phyloP scores from a whole-genome alignment of 2,797 vertebrate genomes.

The Poeciliopsis gracilis region DNA sequence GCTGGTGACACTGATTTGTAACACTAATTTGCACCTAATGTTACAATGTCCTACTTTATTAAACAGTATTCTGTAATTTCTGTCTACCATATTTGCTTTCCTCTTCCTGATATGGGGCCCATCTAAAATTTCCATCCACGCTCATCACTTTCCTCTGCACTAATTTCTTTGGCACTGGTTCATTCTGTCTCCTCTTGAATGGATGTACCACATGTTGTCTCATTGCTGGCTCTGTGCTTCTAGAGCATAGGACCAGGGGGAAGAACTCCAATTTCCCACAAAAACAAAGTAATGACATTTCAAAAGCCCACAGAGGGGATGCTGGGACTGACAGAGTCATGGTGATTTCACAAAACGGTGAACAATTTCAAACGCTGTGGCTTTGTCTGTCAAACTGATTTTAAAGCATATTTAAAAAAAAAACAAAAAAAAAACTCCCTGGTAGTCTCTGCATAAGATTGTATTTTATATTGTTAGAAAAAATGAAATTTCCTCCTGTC shows the following conservation, averaged over 20 bases:
- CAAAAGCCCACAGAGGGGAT: conserved; percentile 41
- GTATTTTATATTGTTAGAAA: conserved; percentile 43
- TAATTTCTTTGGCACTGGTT: conserved; percentile 41
- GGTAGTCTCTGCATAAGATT: conserved; percentile 26
- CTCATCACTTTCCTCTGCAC: background rate
- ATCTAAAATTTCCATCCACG: conserved; percentile 15
- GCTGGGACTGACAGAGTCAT: conserved; percentile 31
- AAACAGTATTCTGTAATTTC: conserved; percentile 16
- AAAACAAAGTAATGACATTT: conserved; percentile 48
- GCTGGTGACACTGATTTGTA: background rate
- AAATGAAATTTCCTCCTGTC: conserved; percentile 17
- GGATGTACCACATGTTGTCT: conserved; percentile 40
- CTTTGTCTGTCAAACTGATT: conserved; percentile 31
- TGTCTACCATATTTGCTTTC: conserved; percentile 20
- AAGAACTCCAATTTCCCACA: conserved; percentile 40
- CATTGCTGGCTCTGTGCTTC: conserved; percentile 17
- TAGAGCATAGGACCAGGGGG: conserved; percentile 26
- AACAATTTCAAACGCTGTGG: conserved; percentile 39
- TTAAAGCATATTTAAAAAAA: conserved; percentile 42
- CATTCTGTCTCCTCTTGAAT: conserved; percentile 37
- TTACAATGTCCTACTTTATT: conserved; percentile 17
- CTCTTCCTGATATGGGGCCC: conserved; percentile 10
- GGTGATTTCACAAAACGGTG: conserved; percentile 23
- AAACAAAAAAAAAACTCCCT: conserved; percentile 27
- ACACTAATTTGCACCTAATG: background rate